These are phyloP conservation scores for Cyclophora punctaria DNA, from an alignment of 2,888 invertebrate genomes.

Conservation along the genomic window DNA sequence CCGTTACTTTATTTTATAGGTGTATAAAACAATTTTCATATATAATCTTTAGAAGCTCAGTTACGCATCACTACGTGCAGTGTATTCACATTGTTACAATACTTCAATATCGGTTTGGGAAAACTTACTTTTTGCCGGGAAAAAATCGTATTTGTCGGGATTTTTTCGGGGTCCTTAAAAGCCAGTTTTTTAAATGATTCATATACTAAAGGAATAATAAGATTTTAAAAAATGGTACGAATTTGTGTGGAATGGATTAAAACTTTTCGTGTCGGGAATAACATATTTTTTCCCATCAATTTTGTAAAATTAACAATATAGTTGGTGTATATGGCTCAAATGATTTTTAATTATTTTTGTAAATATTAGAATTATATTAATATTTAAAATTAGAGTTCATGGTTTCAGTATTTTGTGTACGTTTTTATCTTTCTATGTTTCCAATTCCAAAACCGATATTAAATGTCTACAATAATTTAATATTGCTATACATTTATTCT, in stretches of 20 bases:
- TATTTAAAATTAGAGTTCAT: neutral
- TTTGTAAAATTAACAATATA: too few relatives aligned
- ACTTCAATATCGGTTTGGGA: slow-evolving; percentile 55
- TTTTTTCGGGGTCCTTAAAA: too few relatives aligned
- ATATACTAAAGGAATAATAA: too few relatives aligned
- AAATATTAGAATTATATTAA: neutral
- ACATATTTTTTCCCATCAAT: too few relatives aligned
- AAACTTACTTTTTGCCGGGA: slow-evolving; percentile 7
- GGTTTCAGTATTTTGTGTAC: neutral
- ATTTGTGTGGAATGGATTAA: too few relatives aligned
- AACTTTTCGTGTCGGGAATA: too few relatives aligned
- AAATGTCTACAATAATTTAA: slow-evolving; percentile 46
- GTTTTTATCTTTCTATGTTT: too few relatives aligned
- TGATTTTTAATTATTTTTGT: too few relatives aligned
- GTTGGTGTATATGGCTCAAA: too few relatives aligned
- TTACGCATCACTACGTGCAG: slow-evolving; percentile 73
- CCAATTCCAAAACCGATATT: slow-evolving; percentile 52
- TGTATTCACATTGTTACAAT: slow-evolving; percentile 55
- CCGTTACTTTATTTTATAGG: slow-evolving; percentile 40
- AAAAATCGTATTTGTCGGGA: neutral
- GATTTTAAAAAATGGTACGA: too few relatives aligned
- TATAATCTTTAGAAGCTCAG: slow-evolving; percentile 65
- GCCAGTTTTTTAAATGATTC: too few relatives aligned
- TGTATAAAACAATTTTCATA: slow-evolving; percentile 66
- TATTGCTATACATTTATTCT: slow-evolving; percentile 64